A percentile compares a stretch with the other conserved stretches of the same genome.
Conservation (phyloP, 2,888 invertebrate genomes). For the Netelia inedita region DNA sequence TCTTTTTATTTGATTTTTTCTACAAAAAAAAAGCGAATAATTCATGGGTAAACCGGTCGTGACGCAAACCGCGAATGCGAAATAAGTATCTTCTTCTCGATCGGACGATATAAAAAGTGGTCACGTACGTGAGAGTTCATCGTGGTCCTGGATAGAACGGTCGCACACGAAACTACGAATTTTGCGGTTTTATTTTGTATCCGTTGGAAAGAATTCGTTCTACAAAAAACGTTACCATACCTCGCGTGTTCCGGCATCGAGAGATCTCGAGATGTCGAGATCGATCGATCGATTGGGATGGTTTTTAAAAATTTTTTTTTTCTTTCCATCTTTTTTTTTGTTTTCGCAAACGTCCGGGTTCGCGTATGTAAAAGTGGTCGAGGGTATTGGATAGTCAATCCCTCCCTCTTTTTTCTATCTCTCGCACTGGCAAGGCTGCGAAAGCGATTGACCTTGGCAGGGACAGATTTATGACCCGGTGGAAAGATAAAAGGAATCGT, state of each 20-base stretch:
- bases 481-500: constrained; percentile 57
- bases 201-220: too few species aligned
- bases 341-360: constrained; percentile 8
- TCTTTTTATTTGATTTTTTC: neutral
- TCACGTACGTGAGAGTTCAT: constrained; percentile 70
- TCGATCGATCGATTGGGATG: neutral
- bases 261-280: neutral
- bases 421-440: constrained; percentile 22
- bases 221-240: neutral
- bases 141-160: neutral
- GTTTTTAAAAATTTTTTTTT: neutral
- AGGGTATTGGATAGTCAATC: neutral
- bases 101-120: constrained; percentile 70
- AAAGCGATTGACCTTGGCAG: constrained; percentile 58
- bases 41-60: constrained; percentile 1
- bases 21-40: constrained; percentile 10
- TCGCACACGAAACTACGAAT: neutral
- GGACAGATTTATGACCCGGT: constrained; percentile 54
- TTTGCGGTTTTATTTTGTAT: neutral
- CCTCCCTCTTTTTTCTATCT: neutral
- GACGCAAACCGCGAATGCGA: constrained; percentile 43
- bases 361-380: neutral
- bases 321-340: neutral
- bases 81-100: constrained; percentile 61
- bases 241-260: too few species aligned